Percentiles rank a stretch among this genome's conserved stretches.
These are phyloP conservation scores for Clarias magur DNA, from an alignment of 2,113 vertebrate species.

Conservation along the genomic window DNA sequence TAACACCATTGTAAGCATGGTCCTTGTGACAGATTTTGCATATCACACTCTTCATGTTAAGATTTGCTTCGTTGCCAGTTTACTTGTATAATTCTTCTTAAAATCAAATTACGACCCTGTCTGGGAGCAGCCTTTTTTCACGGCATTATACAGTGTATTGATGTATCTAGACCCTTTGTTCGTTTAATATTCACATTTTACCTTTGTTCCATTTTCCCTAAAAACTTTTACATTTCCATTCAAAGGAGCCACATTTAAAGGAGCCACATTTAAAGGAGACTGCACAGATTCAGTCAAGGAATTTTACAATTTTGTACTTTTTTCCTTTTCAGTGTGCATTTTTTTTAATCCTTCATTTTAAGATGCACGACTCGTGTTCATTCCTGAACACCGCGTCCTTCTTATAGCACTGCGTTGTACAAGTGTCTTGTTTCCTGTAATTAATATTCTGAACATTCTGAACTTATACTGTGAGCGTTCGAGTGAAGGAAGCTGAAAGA, in stretches of 20 bases:
- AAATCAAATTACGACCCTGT: too few relatives aligned
- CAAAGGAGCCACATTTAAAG: too few relatives aligned
- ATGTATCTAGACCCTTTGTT: neutral
- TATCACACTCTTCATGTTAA: too few relatives aligned
- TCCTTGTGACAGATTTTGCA: too few relatives aligned
- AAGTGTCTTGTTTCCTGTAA: constrained; percentile 2
- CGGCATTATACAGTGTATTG: neutral
- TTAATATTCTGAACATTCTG: constrained; percentile 6
- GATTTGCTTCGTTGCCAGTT: too few relatives aligned
- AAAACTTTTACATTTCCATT: neutral
- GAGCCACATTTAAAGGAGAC: neutral
- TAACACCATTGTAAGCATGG: too few relatives aligned
- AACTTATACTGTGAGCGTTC: neutral
- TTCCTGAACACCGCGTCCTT: neutral
- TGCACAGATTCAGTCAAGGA: neutral
- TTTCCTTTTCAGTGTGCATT: neutral
- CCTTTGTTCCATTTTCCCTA: neutral
- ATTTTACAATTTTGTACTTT: neutral
- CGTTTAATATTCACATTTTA: neutral
- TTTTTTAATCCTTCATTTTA: neutral
- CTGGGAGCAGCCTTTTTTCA: too few relatives aligned
- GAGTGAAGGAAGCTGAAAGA: neutral
- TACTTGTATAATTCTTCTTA: too few relatives aligned
- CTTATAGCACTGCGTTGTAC: neutral
- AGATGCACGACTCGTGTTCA: neutral